Evolutionary conservation across 2,113 vertebrate species (phyloP).

Genomic region (Chaetorhynchus papuensis): DNA sequence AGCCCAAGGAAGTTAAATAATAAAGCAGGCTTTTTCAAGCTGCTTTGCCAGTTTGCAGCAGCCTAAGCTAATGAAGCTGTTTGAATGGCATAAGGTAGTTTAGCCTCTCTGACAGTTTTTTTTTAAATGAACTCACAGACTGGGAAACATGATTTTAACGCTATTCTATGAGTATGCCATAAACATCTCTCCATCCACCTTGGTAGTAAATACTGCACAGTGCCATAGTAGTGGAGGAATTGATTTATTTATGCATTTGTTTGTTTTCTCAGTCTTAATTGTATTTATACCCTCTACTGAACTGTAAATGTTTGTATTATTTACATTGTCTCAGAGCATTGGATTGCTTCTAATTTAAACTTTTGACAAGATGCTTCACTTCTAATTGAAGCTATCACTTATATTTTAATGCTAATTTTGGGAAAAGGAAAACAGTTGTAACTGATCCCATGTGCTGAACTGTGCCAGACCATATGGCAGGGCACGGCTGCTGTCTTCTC

Average conservation of each 20-base stretch:
- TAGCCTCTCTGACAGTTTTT: neutral
- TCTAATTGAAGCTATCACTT: slow-evolving; percentile 41
- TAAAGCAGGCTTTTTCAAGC: neutral
- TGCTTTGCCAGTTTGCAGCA: neutral
- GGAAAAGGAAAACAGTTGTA: neutral
- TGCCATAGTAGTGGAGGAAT: neutral
- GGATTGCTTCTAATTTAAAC: slow-evolving; percentile 19
- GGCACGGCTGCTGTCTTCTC: slow-evolving; percentile 20
- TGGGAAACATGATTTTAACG: neutral
- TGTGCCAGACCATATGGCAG: slow-evolving; percentile 46
- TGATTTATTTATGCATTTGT: neutral
- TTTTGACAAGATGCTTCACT: neutral
- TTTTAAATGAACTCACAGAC: neutral
- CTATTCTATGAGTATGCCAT: neutral
- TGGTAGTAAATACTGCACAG: neutral
- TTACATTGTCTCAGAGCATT: neutral
- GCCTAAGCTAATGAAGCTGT: neutral
- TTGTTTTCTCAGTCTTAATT: neutral
- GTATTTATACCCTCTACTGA: neutral
- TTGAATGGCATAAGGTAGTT: neutral
- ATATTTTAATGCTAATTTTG: slow-evolving; percentile 43
- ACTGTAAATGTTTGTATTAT: neutral
- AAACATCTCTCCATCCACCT: neutral
- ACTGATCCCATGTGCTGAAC: neutral
- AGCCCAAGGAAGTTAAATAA: neutral